Conservation (phyloP, 2,113 vertebrate genomes). For the Cavia porcellus region DNA sequence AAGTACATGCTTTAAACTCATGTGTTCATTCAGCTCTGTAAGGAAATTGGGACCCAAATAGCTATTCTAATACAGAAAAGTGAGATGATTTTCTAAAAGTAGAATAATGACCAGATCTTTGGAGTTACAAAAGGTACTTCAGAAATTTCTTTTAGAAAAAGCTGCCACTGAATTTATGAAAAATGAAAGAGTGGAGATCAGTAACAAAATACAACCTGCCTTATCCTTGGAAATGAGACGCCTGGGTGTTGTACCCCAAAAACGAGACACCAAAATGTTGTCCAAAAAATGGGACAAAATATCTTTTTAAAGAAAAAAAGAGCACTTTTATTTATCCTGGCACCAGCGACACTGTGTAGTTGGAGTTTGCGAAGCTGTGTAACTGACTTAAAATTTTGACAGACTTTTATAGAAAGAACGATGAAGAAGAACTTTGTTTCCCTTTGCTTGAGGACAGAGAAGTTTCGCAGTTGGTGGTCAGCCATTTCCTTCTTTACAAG, state of each 20-base stretch:
- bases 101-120: background rate
- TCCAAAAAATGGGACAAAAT: too few relatives aligned
- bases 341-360: too few relatives aligned
- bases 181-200: background rate
- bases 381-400: too few relatives aligned
- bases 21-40: background rate
- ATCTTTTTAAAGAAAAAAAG: too few relatives aligned
- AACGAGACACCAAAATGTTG: too few relatives aligned
- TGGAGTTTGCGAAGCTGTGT: too few relatives aligned
- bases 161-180: background rate
- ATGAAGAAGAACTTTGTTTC: too few relatives aligned
- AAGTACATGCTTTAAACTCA: background rate
- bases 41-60: background rate
- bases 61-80: background rate
- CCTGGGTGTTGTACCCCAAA: background rate
- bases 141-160: background rate
- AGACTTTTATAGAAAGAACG: too few relatives aligned
- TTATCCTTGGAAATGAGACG: background rate
- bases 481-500: too few relatives aligned
- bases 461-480: too few relatives aligned
- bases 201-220: background rate
- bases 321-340: too few relatives aligned
- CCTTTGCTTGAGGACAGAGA: too few relatives aligned
- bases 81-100: background rate
- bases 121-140: background rate